Evolutionary conservation across 2,113 vertebrate species (phyloP).

Genomic region (Glareola pratincola): DNA sequence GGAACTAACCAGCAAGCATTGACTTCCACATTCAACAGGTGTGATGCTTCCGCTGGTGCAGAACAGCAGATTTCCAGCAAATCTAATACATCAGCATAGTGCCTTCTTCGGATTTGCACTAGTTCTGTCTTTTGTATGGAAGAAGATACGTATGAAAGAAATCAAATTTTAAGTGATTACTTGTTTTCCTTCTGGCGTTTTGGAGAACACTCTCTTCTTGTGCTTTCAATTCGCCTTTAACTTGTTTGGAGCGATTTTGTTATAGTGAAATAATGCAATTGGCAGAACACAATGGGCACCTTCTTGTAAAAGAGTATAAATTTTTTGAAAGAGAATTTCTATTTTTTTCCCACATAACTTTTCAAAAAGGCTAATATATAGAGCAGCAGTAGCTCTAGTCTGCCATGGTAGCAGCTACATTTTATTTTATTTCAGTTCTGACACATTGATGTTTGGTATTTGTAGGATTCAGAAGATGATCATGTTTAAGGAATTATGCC

Average conservation of each 20-base stretch:
- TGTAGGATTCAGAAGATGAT: background rate
- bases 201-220: background rate
- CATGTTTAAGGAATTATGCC: background rate
- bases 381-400: background rate
- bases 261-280: background rate
- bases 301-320: background rate
- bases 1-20: background rate
- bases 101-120: background rate
- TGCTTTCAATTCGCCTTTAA: background rate
- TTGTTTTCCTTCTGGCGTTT: constrained; percentile 9
- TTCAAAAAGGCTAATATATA: background rate
- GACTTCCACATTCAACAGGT: background rate
- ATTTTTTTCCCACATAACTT: background rate
- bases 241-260: background rate
- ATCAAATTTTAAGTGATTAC: background rate
- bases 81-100: background rate
- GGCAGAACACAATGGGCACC: background rate
- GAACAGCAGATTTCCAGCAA: background rate
- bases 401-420: background rate
- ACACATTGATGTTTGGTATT: background rate
- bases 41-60: background rate
- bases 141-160: background rate
- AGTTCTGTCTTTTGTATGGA: background rate
- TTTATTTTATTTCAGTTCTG: background rate
- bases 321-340: background rate